Base-by-base conservation (phyloP, 2,797 vertebrate species). In the Astyanax mexicanus region DNA sequence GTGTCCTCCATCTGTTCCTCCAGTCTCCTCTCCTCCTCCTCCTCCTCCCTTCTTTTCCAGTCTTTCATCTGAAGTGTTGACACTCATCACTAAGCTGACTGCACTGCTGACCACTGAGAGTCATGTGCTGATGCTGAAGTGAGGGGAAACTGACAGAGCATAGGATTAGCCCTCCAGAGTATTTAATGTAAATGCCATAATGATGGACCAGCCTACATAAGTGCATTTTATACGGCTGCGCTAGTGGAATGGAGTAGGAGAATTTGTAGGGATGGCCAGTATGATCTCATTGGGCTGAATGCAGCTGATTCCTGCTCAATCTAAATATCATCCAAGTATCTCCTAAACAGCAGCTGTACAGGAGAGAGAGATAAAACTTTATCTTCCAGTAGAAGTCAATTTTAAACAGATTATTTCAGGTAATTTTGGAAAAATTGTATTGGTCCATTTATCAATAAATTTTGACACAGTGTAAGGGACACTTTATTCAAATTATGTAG, bases 1-100 rank as follows among this genome's bases (percentile, higher is more conserved):
- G 42, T 12, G 9, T 57, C 25, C 71, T 61, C 69, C 55, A 77
- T 80, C 74, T 69, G 74, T 61, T 69, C 45, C 66, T 52, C 25
- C 57, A 35, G 45, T 45, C 13, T 54, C 21, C n/a, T n/a, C n/a
- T n/a, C n/a, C n/a, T n/a, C n/a, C n/a, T n/a, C n/a, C n/a, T 60
- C 47, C 29, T 55, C 44, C 38, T 76, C 9, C 19, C 23, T 11
- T 49, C 29, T 69, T 57, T 74, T 17, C 49, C 37, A 52, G 10
- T 25, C 21, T 52, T 52, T 23, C 2, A 1, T 42, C 57, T 52
- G 11, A 38, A 42, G 54, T 38, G 29, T 45, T 49, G 44, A 13
- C 35, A 32, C 45, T 37, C 51, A 70, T 27, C 64, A 12, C 21
- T n/a, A n/a, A n/a, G n/a, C n/a, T 42, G 47, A 54, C 69, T 35